phyloP scores from a whole-genome alignment of 1,140 invertebrate species.

The Gryllus bimaculatus region DNA sequence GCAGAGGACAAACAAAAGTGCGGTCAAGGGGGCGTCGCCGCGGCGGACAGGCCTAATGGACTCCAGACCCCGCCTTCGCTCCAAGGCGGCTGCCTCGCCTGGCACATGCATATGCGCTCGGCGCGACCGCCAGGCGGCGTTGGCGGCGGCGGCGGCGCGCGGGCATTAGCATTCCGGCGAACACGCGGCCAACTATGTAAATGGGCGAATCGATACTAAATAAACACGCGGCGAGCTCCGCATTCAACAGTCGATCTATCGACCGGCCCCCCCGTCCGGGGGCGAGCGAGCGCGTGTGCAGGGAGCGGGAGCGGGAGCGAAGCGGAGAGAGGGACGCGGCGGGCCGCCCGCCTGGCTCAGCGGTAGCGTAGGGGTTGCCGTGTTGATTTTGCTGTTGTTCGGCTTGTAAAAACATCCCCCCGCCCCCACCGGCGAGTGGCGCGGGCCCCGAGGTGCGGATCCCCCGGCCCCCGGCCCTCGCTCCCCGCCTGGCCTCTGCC shows the following conservation, averaged over 20 bases:
- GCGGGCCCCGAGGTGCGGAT: too few species aligned
- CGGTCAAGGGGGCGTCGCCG: too few species aligned
- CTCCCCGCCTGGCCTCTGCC: background rate
- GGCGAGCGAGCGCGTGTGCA: too few species aligned
- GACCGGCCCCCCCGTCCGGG: too few species aligned
- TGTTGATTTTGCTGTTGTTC: slow-evolving; percentile 4
- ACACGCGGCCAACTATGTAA: background rate
- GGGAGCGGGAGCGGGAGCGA: background rate
- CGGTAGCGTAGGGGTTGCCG: background rate
- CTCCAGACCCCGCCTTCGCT: too few species aligned
- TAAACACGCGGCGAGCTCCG: background rate
- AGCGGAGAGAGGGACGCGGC: background rate
- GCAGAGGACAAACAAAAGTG: too few species aligned
- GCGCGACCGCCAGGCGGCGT: background rate
- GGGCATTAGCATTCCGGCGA: background rate
- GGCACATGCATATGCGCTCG: background rate
- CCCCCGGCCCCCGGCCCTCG: too few species aligned
- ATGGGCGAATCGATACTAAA: background rate
- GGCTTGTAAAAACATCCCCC: background rate
- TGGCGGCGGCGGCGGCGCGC: too few species aligned
- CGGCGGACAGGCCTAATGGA: too few species aligned
- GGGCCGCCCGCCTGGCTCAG: too few species aligned
- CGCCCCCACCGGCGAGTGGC: background rate
- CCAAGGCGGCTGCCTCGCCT: too few species aligned
- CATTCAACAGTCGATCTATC: slow-evolving; percentile 1